These are phyloP conservation scores for Heteropelma amictum DNA, from an alignment of 2,888 invertebrate genomes.

Conservation along the genomic window DNA sequence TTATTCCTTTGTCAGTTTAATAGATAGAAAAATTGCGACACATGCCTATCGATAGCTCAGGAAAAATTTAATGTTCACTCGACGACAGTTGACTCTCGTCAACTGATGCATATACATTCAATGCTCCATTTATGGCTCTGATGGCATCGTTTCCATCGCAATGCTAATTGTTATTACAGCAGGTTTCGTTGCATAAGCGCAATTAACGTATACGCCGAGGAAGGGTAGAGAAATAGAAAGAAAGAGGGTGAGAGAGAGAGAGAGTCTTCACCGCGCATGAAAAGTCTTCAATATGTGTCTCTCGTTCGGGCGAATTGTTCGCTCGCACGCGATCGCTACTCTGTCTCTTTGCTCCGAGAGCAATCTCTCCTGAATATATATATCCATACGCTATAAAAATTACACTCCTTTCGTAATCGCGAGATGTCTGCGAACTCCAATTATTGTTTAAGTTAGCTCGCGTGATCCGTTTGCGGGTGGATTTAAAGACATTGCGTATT, in stretches of 20 bases:
- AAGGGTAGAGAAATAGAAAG: background rate
- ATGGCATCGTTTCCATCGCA: constrained; percentile 40
- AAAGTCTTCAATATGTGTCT: constrained; percentile 14
- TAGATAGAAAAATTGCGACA: too few species aligned
- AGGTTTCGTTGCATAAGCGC: constrained; percentile 69
- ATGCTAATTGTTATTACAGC: constrained; percentile 71
- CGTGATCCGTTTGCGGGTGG: too few species aligned
- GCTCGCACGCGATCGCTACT: constrained; percentile 24
- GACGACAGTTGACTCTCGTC: too few species aligned
- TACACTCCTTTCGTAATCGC: background rate
- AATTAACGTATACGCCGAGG: constrained; percentile 65
- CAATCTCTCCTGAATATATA: background rate
- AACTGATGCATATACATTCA: constrained; percentile 30
- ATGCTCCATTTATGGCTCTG: constrained; percentile 46
- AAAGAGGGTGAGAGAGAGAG: constrained; percentile 10
- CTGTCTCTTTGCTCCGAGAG: background rate
- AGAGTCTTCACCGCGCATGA: background rate
- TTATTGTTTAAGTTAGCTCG: too few species aligned
- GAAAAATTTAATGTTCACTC: background rate
- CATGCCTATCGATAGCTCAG: too few species aligned
- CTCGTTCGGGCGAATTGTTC: constrained; percentile 3
- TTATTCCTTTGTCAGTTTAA: too few species aligned
- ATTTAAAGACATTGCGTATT: background rate
- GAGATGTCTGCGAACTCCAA: constrained; percentile 52
- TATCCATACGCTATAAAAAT: background rate